Evolutionary conservation across 2,113 vertebrate genomes (phyloP).

Genomic region (Rhinichthys klamathensis): DNA sequence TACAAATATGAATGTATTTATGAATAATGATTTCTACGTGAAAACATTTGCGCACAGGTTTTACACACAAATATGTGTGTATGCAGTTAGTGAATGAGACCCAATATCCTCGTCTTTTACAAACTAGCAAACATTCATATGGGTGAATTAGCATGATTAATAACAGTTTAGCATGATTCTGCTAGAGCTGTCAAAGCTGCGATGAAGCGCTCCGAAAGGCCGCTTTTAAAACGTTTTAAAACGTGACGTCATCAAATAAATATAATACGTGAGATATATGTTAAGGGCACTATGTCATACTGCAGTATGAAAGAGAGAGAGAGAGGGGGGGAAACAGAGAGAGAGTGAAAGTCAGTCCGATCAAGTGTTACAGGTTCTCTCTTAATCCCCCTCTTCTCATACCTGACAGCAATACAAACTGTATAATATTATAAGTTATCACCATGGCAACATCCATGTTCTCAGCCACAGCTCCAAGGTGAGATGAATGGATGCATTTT

Average conservation of each 20-base stretch:
- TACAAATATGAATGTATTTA: too few relatives aligned
- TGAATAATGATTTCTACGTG: too few relatives aligned
- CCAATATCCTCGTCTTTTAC: not conserved
- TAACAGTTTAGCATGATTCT: slow-evolving; percentile 41
- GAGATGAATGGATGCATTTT: slow-evolving; percentile 44
- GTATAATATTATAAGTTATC: slow-evolving; percentile 37
- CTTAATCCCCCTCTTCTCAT: slow-evolving; percentile 22
- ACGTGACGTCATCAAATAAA: slow-evolving; percentile 7
- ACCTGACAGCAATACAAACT: slow-evolving; percentile 40
- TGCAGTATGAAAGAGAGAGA: not conserved
- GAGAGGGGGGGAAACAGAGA: too few relatives aligned
- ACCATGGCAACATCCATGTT: slow-evolving; percentile 46
- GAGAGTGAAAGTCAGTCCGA: not conserved
- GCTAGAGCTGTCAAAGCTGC: slow-evolving; percentile 34
- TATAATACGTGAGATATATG: not conserved
- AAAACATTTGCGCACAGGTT: too few relatives aligned
- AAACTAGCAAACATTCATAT: not conserved
- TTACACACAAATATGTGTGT: too few relatives aligned
- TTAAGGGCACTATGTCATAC: not conserved
- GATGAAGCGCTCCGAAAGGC: slow-evolving; percentile 33
- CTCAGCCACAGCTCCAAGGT: slow-evolving; percentile 39
- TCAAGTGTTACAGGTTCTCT: slow-evolving; percentile 1
- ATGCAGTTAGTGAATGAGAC: not conserved
- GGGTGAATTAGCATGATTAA: not conserved
- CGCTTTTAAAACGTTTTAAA: slow-evolving; percentile 8